These are phyloP conservation scores for Tauraco hartlaubi DNA, from an alignment of 2,797 vertebrate genomes.

Conservation along the genomic window DNA sequence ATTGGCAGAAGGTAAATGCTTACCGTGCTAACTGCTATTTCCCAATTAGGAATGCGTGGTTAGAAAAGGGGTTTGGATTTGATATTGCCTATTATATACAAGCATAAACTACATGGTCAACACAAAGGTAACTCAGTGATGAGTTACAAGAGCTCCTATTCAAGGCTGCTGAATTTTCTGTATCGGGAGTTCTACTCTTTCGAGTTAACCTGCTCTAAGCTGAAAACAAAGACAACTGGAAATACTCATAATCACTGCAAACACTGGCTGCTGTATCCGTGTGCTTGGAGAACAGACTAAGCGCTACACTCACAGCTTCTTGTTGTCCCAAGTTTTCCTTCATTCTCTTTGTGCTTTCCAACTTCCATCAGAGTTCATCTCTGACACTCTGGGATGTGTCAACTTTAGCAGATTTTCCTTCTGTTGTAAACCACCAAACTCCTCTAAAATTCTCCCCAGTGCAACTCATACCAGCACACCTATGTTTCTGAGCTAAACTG, in stretches of 20 bases:
- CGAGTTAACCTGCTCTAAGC: not conserved
- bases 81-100: not conserved
- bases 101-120: not conserved
- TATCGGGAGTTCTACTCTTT: not conserved
- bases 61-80: not conserved
- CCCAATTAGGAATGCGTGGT: not conserved
- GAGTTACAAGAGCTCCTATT: not conserved
- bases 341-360: not conserved
- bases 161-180: no score
- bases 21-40: not conserved
- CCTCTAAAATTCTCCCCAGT: not conserved
- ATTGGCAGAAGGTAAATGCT: not conserved
- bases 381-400: rapidly evolving
- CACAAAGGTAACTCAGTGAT: not conserved
- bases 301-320: not conserved
- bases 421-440: not conserved
- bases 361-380: not conserved
- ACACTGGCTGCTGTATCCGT: not conserved
- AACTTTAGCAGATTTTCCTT: not conserved
- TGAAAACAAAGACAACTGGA: not conserved
- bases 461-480: not conserved
- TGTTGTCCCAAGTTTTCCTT: not conserved
- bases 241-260: not conserved
- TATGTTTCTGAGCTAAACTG: not conserved
- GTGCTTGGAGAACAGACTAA: rapidly evolving